These are phyloP conservation scores for Neodon shergylaensis DNA, from an alignment of 2,113 vertebrate genomes.

Conservation along the genomic window DNA sequence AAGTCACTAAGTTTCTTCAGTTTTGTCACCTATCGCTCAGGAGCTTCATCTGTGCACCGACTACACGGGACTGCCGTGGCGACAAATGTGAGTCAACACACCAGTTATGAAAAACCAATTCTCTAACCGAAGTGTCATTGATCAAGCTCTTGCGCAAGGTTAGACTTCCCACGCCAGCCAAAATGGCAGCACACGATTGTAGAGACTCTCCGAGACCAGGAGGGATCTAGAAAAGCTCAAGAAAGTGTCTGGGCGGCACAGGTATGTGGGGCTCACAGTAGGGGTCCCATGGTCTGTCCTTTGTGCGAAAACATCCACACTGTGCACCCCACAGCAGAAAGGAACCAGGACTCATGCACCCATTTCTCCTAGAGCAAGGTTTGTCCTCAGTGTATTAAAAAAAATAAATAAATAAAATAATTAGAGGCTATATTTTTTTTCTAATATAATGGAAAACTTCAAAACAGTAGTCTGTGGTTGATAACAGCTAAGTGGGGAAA, in stretches of 20 bases:
- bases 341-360: not conserved
- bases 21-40: not conserved
- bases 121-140: not conserved
- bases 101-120: not conserved
- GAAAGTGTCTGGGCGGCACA: not conserved
- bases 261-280: not conserved
- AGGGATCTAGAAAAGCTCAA: not conserved
- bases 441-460: conserved; percentile 25
- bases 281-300: not conserved
- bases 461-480: not conserved
- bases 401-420: not conserved
- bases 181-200: not conserved
- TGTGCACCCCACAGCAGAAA: not conserved
- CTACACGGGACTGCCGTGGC: not conserved
- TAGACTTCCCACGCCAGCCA: not conserved
- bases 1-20: not conserved
- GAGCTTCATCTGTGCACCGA: not conserved
- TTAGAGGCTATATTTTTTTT: too few relatives aligned
- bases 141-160: not conserved
- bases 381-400: not conserved
- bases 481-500: not conserved
- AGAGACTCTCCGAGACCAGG: not conserved
- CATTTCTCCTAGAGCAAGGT: not conserved
- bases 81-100: not conserved
- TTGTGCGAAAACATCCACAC: not conserved